These are phyloP conservation scores for Aphodius granarius DNA, from an alignment of 2,888 invertebrate species.

Conservation along the genomic window DNA sequence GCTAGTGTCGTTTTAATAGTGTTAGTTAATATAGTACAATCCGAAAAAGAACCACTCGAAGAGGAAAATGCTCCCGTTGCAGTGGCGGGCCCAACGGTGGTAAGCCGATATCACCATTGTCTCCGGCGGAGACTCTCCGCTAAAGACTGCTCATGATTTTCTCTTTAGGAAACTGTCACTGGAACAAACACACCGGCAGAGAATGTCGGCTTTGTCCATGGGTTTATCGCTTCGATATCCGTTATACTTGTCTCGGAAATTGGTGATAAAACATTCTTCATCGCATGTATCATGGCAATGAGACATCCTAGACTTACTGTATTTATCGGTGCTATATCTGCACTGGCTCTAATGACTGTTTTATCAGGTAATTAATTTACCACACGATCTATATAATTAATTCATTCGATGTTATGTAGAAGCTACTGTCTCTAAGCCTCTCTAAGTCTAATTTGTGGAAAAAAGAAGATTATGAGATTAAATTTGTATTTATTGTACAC, in stretches of 20 bases:
- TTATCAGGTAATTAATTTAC: constrained; percentile 73
- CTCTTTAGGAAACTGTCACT: constrained; percentile 30
- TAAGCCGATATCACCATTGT: constrained; percentile 28
- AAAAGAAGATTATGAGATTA: too few species aligned
- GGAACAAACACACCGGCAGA: constrained; percentile 31
- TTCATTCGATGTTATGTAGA: too few species aligned
- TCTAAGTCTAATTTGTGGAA: too few species aligned
- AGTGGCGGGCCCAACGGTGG: constrained; percentile 33
- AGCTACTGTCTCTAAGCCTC: too few species aligned
- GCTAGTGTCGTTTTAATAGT: constrained; percentile 12
- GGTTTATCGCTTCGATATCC: constrained; percentile 91
- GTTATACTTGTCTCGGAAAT: constrained; percentile 97
- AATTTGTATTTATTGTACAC: too few species aligned
- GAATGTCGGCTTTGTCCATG: constrained; percentile 84
- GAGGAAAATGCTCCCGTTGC: constrained; percentile 29
- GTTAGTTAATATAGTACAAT: constrained; percentile 26
- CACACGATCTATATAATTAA: too few species aligned
- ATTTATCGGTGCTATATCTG: constrained; percentile 90
- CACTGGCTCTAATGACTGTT: constrained; percentile 91
- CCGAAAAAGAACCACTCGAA: constrained; percentile 41
- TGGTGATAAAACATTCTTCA: constrained; percentile 99
- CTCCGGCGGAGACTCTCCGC: too few species aligned
- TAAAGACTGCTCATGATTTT: constrained; percentile 9
- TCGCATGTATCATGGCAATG: constrained; percentile 99
- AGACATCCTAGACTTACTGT: constrained; percentile 91